phyloP scores from a whole-genome alignment of 1,140 invertebrate species.

The Portunus trituberculatus region DNA sequence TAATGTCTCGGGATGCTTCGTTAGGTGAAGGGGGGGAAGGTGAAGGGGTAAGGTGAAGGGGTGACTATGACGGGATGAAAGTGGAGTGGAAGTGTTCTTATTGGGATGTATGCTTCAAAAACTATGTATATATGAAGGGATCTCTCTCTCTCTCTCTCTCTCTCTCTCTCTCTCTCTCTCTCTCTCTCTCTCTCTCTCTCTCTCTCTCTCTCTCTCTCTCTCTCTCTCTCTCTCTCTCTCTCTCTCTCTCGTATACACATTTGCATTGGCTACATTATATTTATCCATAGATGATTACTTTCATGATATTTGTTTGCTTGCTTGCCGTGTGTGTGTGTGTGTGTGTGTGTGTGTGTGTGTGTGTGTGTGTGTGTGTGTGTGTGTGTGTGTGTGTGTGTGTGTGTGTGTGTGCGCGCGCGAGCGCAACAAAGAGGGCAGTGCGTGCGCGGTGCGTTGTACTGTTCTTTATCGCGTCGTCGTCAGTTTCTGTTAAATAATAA shows the following conservation, averaged over 20 bases:
- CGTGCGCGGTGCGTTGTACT: not conserved
- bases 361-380: constrained; percentile 40
- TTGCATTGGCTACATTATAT: no score
- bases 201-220: constrained; percentile 18
- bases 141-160: constrained; percentile 42
- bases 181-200: not conserved
- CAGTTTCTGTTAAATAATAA: not conserved
- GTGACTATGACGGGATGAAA: not conserved
- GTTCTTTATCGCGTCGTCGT: not conserved
- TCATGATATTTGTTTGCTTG: not conserved
- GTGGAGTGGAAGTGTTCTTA: not conserved
- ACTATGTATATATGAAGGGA: constrained; percentile 16
- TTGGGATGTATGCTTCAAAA: not conserved
- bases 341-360: constrained; percentile 35
- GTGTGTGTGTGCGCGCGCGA: not conserved
- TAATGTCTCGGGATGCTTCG: not conserved
- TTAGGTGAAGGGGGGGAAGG: no score
- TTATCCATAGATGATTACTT: not conserved
- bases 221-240: constrained; percentile 34
- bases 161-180: constrained; percentile 26
- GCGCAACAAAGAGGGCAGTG: not conserved
- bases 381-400: constrained; percentile 35
- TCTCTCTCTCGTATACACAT: not conserved
- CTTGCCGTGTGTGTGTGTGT: not conserved
- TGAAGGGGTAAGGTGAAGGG: no score